Base-by-base conservation (phyloP, 1,140 invertebrate species). In the Whitmania pigra region DNA sequence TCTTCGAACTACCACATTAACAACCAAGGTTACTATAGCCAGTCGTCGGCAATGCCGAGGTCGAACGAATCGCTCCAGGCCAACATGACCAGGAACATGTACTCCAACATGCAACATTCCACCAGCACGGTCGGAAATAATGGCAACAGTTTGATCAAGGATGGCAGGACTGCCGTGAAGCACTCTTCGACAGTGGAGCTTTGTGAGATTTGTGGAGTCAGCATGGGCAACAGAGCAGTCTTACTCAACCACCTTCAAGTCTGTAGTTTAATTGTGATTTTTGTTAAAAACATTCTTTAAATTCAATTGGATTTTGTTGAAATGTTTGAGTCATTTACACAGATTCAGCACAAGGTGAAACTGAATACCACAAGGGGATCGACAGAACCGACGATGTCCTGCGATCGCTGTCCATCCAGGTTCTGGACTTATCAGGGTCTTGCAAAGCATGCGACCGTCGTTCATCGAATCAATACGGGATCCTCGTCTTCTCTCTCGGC, bases 341-440 rank as follows among this genome's bases (percentile, higher is more conserved):
- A 76, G 63, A 79, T 79, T 74, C 78, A 79, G 69, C 80, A 82
- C 71, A 74, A 74, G 57, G 71, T 71, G 36, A 54, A 66, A 53
- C 31, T 75, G 77, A 29, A 69, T 73, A 18, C 67, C 55, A 53
- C 57, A n/a, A 66, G 57, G 49, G 71, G 29, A 67, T 54, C 22
- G 7, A 69, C 40, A 67, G 57, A 75, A 40, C 75, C 80, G 6
- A 78, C 79, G 6, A 73, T 82, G 22, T 76, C 75, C 40, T 82
- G 80, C 76, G 78, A 79, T 60, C 76, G 77, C 9, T 82, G 80
- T 71, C 76, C 76, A 60, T 73, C 74, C 71, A 74, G 76, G 25
- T 82, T 79, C 69, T 82, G 80, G 80, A 82, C 80, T 18, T 77
- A 78, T 20, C 80, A 81, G 60, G 80, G 80, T 40, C 76, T 81